Percentiles rank a stretch among this genome's conserved stretches.
These are phyloP conservation scores for Gobiocypris rarus DNA, from an alignment of 2,113 vertebrate genomes.

Conservation along the genomic window DNA sequence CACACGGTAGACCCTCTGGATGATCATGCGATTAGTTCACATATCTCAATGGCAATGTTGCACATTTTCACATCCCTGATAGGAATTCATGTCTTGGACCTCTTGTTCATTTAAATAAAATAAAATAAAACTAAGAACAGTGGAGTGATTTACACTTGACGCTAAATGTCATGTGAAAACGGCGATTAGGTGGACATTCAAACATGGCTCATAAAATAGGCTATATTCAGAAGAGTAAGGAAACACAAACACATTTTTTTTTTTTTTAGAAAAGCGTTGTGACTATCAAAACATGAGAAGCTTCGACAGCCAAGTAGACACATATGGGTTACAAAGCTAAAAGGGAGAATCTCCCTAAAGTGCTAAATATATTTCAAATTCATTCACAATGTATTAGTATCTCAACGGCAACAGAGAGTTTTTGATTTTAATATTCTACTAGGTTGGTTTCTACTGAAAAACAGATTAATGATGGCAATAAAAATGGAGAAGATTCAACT, in stretches of 20 bases:
- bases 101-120: slow-evolving; percentile 22
- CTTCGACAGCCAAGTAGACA: slow-evolving; percentile 48
- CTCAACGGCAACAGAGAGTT: slow-evolving; percentile 39
- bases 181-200: slow-evolving; percentile 13
- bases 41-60: slow-evolving; percentile 5
- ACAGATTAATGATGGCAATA: slow-evolving; percentile 24
- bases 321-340: slow-evolving; percentile 49
- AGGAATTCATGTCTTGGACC: slow-evolving; percentile 33
- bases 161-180: slow-evolving; percentile 31
- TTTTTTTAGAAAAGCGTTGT: slow-evolving; percentile 49
- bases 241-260: slow-evolving; percentile 32
- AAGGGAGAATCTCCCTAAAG: slow-evolving; percentile 75
- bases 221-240: slow-evolving; percentile 20
- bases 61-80: neutral
- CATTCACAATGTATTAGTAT: slow-evolving; percentile 54
- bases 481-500: slow-evolving; percentile 1
- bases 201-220: slow-evolving; percentile 48
- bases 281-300: slow-evolving; percentile 61
- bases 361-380: slow-evolving; percentile 81
- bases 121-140: neutral
- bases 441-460: slow-evolving; percentile 27
- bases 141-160: neutral
- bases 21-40: slow-evolving; percentile 10
- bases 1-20: neutral
- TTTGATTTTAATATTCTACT: slow-evolving; percentile 37